Evolutionary conservation across 2,888 invertebrate genomes (phyloP).

Genomic region (Chymomyza caudatula): DNA sequence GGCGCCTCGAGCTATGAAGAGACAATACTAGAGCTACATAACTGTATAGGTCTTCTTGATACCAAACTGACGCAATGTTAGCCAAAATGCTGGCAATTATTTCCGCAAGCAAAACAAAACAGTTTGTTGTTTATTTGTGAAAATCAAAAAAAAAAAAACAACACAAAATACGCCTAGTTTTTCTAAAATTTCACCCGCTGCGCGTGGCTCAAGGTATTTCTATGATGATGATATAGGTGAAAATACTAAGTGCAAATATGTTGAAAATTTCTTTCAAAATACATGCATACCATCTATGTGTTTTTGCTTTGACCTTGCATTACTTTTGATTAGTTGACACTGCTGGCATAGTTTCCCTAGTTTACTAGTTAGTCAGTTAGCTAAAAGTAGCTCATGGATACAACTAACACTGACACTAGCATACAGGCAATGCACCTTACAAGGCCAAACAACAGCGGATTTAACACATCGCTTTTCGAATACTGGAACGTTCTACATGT

Average conservation of each 20-base stretch:
- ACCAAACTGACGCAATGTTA: slow-evolving; percentile 44
- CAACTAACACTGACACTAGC: not conserved
- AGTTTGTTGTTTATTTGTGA: not conserved
- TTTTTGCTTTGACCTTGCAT: slow-evolving; percentile 53
- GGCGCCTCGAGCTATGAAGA: not conserved
- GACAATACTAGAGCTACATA: not conserved
- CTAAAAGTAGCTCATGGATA: not conserved
- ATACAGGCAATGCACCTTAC: slow-evolving; percentile 3
- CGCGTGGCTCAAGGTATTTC: not conserved
- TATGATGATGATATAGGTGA: not conserved
- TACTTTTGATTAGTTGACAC: slow-evolving; percentile 28
- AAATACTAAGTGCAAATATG: not conserved
- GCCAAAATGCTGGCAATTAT: slow-evolving; percentile 44
- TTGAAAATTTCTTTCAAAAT: not conserved
- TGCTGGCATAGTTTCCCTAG: slow-evolving; percentile 31
- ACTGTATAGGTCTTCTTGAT: not conserved
- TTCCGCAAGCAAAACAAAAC: slow-evolving; percentile 42
- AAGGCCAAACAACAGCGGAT: slow-evolving; percentile 4
- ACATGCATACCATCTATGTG: slow-evolving; percentile 23
- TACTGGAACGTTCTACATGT: no score
- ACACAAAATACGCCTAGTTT: not conserved
- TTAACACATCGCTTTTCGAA: no score
- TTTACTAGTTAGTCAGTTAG: not conserved
- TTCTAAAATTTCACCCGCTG: not conserved
- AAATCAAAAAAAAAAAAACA: not conserved